Evolutionary conservation across 2,113 vertebrate genomes (phyloP).

Genomic region (Mellivora capensis): DNA sequence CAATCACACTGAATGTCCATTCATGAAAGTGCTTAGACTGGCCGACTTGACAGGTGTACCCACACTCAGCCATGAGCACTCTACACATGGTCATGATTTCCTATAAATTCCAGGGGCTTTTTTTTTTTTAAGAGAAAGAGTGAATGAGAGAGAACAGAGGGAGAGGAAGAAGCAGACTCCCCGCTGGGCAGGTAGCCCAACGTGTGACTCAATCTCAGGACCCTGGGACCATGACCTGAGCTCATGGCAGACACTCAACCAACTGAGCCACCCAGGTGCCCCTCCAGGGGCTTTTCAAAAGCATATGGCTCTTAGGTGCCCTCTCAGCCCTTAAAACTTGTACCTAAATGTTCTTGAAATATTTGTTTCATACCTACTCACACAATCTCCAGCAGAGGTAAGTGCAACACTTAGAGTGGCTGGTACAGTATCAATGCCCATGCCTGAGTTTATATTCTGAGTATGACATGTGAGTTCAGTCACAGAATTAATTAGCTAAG

Average conservation of each 20-base stretch:
- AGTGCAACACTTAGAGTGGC: neutral
- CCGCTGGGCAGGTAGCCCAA: too few species aligned
- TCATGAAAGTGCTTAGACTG: neutral
- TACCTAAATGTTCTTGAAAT: slow-evolving; percentile 23
- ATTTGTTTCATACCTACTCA: neutral
- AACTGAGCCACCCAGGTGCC: too few species aligned
- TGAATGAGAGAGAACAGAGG: too few species aligned
- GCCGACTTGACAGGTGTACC: neutral
- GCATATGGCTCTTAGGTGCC: too few species aligned
- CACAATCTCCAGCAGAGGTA: neutral
- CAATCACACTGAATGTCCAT: neutral
- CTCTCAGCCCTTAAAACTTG: neutral
- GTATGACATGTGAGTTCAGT: neutral
- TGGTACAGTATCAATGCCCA: neutral
- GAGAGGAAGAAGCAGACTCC: too few species aligned
- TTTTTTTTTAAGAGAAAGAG: too few species aligned
- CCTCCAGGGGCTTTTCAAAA: neutral
- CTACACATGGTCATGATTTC: neutral
- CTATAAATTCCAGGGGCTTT: neutral
- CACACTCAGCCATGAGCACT: neutral
- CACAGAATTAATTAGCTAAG: neutral
- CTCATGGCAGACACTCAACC: too few species aligned
- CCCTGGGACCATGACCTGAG: too few species aligned
- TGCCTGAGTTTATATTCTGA: slow-evolving; percentile 20
- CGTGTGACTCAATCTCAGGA: too few species aligned